Percentiles rank a stretch among this genome's conserved stretches.
These are phyloP conservation scores for Drosophila albomicans DNA, from an alignment of 1,140 invertebrate genomes.

Conservation along the genomic window DNA sequence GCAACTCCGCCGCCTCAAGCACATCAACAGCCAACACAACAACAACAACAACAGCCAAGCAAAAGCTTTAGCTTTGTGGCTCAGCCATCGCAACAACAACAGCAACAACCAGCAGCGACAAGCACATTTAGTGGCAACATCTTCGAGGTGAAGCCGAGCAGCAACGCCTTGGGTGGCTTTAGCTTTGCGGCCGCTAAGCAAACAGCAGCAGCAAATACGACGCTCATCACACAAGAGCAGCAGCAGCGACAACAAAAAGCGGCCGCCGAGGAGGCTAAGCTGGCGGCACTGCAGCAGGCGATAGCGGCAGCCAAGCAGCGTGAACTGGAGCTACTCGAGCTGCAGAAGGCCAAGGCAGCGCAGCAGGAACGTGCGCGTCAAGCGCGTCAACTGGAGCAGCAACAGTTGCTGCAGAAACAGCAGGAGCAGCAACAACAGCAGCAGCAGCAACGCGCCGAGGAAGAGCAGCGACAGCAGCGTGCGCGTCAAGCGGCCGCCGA, in stretches of 20 bases:
- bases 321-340: constrained; percentile 54
- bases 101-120: background rate
- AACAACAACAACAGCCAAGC: background rate
- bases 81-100: background rate
- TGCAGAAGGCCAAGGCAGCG: constrained; percentile 32
- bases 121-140: constrained; percentile 19
- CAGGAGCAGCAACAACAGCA: constrained; percentile 3
- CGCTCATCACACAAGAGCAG: background rate
- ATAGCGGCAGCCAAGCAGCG: constrained; percentile 59
- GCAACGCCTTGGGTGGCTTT: background rate
- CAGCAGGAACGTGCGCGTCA: constrained; percentile 34
- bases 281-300: constrained; percentile 54
- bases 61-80: constrained; percentile 10
- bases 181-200: constrained; percentile 4
- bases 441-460: background rate
- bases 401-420: constrained; percentile 1
- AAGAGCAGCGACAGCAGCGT: constrained; percentile 6
- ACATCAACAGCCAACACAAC: background rate
- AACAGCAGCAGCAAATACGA: background rate
- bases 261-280: constrained; percentile 47
- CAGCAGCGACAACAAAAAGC: constrained; percentile 23
- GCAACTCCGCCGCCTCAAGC: constrained; percentile 5
- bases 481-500: background rate
- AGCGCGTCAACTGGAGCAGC: constrained; percentile 18
- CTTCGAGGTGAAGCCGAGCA: constrained; percentile 3